Conservation (phyloP, 2,888 invertebrate species). For the Hyles lineata region DNA sequence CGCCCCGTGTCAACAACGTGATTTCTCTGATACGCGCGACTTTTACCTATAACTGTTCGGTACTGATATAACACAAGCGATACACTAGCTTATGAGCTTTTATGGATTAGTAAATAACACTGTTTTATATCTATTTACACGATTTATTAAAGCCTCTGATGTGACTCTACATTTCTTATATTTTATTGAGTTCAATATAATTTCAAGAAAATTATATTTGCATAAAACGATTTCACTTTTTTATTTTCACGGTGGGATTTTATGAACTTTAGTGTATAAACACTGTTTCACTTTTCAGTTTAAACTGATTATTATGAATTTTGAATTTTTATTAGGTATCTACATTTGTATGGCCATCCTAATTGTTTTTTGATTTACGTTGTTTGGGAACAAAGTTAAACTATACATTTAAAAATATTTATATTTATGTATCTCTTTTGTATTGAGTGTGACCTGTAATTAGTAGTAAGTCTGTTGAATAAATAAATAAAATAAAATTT, state of each 20-base stretch:
- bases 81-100: constrained; percentile 32
- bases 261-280: not conserved
- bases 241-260: not conserved
- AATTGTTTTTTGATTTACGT: too few relatives aligned
- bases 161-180: constrained; percentile 5
- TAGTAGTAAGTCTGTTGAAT: too few relatives aligned
- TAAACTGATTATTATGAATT: too few relatives aligned
- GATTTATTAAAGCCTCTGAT: not conserved
- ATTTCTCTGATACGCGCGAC: constrained; percentile 44
- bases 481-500: too few relatives aligned
- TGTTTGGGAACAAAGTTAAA: too few relatives aligned
- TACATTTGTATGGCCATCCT: too few relatives aligned
- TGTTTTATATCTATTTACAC: constrained; percentile 3
- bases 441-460: too few relatives aligned
- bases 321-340: too few relatives aligned
- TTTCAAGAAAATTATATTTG: not conserved
- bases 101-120: constrained; percentile 35
- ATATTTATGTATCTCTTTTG: too few relatives aligned
- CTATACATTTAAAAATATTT: too few relatives aligned
- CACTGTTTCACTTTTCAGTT: too few relatives aligned
- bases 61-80: constrained; percentile 18
- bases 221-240: too few relatives aligned
- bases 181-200: not conserved
- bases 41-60: constrained; percentile 47
- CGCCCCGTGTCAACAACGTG: constrained; percentile 45